A percentile compares a stretch with the other conserved stretches of the same genome.
phyloP scores from a whole-genome alignment of 2,797 vertebrate genomes.

The Poecile montanus region DNA sequence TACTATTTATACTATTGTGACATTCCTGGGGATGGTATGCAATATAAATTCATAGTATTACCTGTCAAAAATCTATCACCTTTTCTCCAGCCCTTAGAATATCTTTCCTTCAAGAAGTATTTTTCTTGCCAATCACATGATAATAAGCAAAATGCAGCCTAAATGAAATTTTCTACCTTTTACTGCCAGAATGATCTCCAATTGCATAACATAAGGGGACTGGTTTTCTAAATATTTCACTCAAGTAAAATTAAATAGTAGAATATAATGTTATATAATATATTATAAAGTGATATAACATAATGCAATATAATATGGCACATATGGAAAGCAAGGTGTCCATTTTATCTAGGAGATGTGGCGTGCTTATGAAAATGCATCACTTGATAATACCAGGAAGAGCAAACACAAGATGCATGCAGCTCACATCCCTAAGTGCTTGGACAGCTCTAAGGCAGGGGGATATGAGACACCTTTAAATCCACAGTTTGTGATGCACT shows the following conservation, averaged over 20 bases:
- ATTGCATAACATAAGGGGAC: not conserved
- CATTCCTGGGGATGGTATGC: constrained; percentile 6
- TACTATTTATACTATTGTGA: constrained; percentile 18
- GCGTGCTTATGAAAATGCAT: not conserved
- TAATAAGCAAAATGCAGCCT: constrained; percentile 22
- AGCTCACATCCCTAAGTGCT: not conserved
- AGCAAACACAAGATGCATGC: not conserved
- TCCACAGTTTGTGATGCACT: not conserved
- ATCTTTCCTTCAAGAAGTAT: constrained; percentile 13
- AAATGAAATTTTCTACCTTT: constrained; percentile 17
- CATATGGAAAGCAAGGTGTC: not conserved
- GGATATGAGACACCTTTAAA: not conserved
- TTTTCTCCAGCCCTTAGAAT: not conserved
- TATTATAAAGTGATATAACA: not conserved
- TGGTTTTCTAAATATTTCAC: not conserved
- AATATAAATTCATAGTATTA: constrained; percentile 44
- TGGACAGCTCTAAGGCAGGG: not conserved
- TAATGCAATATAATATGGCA: not conserved
- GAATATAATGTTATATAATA: not conserved
- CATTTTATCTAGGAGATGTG: not conserved
- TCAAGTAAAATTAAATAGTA: not conserved
- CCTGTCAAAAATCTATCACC: constrained; percentile 45
- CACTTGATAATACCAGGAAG: not conserved
- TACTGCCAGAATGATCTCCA: constrained; percentile 4
- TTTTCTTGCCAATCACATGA: constrained; percentile 29